Percentiles rank a stretch among this genome's conserved stretches.
Conservation (phyloP, 2,797 vertebrate genomes). For the Enteromius fasciolatus region DNA sequence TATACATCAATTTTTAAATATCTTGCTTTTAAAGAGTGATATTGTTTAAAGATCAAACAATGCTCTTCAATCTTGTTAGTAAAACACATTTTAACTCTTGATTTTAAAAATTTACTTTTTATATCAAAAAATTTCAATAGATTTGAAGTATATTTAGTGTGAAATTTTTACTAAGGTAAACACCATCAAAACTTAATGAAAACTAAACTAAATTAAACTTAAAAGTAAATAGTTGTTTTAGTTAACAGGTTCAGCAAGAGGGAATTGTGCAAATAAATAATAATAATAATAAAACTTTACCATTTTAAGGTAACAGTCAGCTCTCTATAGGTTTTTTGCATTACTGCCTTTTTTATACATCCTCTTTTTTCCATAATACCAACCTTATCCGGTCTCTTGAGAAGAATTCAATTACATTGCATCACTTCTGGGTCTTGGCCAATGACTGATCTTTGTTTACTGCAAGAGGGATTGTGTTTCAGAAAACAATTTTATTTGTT, state of each 20-base stretch:
- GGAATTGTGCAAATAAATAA: no score
- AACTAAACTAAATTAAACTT: background rate
- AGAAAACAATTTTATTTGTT: conserved; percentile 10
- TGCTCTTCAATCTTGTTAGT: background rate
- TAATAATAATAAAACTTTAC: no score
- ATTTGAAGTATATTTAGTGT: background rate
- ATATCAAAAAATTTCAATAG: background rate
- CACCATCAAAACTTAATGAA: background rate
- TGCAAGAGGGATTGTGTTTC: conserved; percentile 18
- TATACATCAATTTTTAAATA: background rate
- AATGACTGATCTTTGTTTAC: conserved; percentile 10
- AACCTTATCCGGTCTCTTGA: background rate
- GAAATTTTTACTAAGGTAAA: background rate
- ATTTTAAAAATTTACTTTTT: background rate
- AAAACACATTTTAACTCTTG: background rate
- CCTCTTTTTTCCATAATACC: background rate
- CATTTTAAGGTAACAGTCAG: no score
- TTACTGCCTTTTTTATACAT: background rate
- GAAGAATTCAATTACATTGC: conserved; percentile 12
- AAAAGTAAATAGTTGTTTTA: background rate
- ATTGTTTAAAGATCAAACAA: background rate
- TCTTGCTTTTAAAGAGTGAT: background rate
- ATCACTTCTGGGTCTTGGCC: conserved; percentile 11
- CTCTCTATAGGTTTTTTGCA: background rate
- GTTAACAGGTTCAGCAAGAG: background rate